Conservation (phyloP, 2,113 vertebrate genomes). For the Apistogramma diplotaenia region DNA sequence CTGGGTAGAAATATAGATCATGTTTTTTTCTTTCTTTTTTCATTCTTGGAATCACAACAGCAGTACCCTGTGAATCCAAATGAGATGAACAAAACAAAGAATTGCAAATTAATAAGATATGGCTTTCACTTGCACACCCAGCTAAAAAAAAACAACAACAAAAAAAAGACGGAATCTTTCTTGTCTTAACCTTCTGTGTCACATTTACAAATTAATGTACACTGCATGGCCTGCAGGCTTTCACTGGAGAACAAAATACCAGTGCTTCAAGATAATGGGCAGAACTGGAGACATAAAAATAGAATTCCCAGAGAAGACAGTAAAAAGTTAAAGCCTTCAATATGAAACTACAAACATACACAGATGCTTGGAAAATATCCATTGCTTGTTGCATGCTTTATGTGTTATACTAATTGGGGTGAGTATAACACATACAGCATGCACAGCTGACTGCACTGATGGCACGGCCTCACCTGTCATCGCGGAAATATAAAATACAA, state of each 20-base stretch:
- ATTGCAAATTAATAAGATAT: slow-evolving; percentile 18
- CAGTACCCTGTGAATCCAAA: slow-evolving; percentile 34
- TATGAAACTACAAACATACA: not conserved
- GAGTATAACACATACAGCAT: not conserved
- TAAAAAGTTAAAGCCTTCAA: not conserved
- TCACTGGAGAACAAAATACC: not conserved
- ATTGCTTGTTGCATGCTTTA: not conserved
- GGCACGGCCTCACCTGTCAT: too few relatives aligned
- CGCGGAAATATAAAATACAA: too few relatives aligned
- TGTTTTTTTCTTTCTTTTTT: slow-evolving; percentile 58
- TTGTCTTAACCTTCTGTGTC: not conserved
- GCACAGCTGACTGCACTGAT: too few relatives aligned
- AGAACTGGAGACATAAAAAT: not conserved
- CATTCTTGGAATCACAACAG: slow-evolving; percentile 21
- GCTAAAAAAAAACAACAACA: not conserved
- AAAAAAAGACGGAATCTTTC: not conserved
- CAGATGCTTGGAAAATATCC: not conserved
- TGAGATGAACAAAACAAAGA: slow-evolving; percentile 1
- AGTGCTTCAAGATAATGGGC: not conserved
- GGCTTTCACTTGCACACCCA: not conserved
- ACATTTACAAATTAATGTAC: not conserved
- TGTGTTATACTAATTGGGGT: not conserved
- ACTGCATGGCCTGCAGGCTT: not conserved
- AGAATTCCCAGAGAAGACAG: not conserved
- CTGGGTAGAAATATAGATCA: slow-evolving; percentile 3